A percentile compares a stretch with the other conserved stretches of the same genome.
These are phyloP conservation scores for Oegoconia quadripuncta DNA, from an alignment of 2,888 invertebrate genomes.

Conservation along the genomic window DNA sequence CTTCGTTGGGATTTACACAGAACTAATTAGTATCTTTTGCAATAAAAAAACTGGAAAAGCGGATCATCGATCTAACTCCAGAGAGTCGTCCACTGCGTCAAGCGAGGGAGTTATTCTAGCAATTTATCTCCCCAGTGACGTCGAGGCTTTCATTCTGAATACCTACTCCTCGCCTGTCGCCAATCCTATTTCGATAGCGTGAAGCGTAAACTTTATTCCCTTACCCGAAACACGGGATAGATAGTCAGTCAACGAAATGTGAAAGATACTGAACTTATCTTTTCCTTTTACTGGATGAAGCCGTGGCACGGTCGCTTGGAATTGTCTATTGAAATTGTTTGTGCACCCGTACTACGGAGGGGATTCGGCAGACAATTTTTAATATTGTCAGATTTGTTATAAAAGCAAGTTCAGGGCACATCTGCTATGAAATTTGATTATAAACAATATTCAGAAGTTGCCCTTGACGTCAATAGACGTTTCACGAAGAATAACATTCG, in stretches of 20 bases:
- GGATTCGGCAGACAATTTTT: conserved; percentile 1
- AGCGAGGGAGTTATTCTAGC: conserved; percentile 35
- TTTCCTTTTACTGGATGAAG: conserved; percentile 20
- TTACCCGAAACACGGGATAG: conserved; percentile 20
- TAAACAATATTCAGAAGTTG: too few species aligned
- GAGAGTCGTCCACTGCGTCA: conserved; percentile 13
- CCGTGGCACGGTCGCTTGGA: conserved; percentile 18
- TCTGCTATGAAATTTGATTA: too few species aligned
- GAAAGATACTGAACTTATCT: conserved; percentile 29
- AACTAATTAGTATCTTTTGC: too few species aligned
- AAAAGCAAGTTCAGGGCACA: conserved; percentile 10
- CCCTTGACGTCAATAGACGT: too few species aligned
- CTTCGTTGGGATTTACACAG: too few species aligned
- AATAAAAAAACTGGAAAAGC: too few species aligned
- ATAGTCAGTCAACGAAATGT: conserved; percentile 34
- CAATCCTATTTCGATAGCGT: conserved; percentile 28
- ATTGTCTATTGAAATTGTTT: conserved; percentile 27
- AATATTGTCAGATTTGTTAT: conserved; percentile 7
- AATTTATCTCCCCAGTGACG: conserved; percentile 40
- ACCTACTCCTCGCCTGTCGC: conserved; percentile 28
- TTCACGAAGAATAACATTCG: not conserved
- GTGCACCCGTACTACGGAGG: conserved; percentile 1
- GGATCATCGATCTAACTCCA: too few species aligned
- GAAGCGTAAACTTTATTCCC: conserved; percentile 29
- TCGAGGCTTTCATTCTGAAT: conserved; percentile 37